Percentiles rank a stretch among this genome's conserved stretches.
phyloP scores from a whole-genome alignment of 1,140 invertebrate species.

The Metaphire vulgaris region DNA sequence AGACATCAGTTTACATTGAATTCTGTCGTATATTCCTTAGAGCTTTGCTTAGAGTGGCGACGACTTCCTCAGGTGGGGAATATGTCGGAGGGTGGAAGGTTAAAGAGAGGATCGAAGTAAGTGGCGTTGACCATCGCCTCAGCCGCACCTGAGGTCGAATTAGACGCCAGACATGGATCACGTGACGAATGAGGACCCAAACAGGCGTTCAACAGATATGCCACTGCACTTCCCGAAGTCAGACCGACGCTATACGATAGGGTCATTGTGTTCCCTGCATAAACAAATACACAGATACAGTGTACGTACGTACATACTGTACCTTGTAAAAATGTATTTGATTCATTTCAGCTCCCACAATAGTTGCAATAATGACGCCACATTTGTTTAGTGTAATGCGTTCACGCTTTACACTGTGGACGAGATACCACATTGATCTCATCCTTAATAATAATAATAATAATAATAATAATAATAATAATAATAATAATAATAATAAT shows the following conservation, averaged over 20 bases:
- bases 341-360: no score
- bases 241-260: conserved; percentile 78
- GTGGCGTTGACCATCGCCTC: not conserved
- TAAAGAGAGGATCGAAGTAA: not conserved
- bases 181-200: conserved; percentile 29
- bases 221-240: conserved; percentile 70
- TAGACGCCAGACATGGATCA: conserved; percentile 11
- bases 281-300: no score
- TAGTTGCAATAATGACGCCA: no score
- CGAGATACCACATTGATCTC: no score
- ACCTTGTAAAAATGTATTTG: no score
- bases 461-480: conserved; percentile 4
- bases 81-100: not conserved
- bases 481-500: conserved; percentile 4
- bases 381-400: no score
- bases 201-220: conserved; percentile 67
- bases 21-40: no score
- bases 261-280: conserved; percentile 82
- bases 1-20: no score
- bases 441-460: conserved; percentile 4
- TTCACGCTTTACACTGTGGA: no score
- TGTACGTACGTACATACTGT: no score
- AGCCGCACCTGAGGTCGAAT: not conserved
- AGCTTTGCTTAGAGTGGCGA: no score
- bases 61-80: not conserved